A percentile compares a stretch with the other conserved stretches of the same genome.
These are phyloP conservation scores for Parnassius orleans DNA, from an alignment of 2,888 invertebrate species.

Conservation along the genomic window DNA sequence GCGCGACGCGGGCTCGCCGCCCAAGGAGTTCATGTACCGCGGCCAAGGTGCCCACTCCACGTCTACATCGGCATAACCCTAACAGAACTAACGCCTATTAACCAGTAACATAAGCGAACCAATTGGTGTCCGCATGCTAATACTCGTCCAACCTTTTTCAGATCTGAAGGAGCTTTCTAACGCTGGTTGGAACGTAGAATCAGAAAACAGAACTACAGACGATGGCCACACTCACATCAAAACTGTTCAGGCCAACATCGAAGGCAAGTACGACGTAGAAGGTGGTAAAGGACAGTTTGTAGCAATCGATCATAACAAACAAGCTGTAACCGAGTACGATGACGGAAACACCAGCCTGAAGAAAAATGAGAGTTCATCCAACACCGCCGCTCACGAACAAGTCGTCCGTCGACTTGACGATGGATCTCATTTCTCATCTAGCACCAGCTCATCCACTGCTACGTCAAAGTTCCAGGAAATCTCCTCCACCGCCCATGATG, in stretches of 20 bases:
- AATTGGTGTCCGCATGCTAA: not conserved
- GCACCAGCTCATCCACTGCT: constrained; percentile 59
- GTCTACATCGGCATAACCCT: constrained; percentile 46
- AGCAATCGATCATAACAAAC: constrained; percentile 82
- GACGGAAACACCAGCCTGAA: constrained; percentile 67
- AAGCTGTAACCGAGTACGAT: constrained; percentile 70
- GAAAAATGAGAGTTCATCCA: constrained; percentile 60
- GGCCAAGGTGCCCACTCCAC: constrained; percentile 68
- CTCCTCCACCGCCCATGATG: constrained; percentile 58
- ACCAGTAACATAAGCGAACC: constrained; percentile 43
- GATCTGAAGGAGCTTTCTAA: constrained; percentile 73
- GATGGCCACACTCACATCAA: constrained; percentile 84
- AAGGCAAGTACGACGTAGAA: constrained; percentile 83
- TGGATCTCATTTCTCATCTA: constrained; percentile 60
- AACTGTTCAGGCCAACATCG: constrained; percentile 82
- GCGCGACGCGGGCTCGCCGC: constrained; percentile 88
- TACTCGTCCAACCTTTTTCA: constrained; percentile 41
- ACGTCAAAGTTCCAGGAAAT: constrained; percentile 61
- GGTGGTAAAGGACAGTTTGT: constrained; percentile 84
- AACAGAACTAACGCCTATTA: constrained; percentile 71
- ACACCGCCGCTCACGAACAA: constrained; percentile 63
- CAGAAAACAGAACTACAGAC: constrained; percentile 81
- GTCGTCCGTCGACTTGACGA: constrained; percentile 65
- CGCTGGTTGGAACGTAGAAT: constrained; percentile 85
- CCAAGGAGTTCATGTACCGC: constrained; percentile 80